phyloP scores from a whole-genome alignment of 1,140 invertebrate species.

The Cylas formicarius region DNA sequence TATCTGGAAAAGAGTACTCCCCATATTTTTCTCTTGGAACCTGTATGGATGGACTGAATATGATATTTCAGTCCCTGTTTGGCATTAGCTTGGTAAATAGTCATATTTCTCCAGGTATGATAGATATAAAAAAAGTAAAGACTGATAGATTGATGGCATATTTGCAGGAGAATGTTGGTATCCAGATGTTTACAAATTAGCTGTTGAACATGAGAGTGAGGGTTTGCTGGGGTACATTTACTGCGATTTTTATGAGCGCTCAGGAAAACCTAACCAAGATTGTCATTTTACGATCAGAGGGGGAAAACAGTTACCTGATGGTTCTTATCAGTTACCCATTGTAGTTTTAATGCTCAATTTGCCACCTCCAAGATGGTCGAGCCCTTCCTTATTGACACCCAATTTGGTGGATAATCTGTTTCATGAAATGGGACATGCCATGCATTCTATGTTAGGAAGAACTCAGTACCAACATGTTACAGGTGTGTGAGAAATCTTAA shows the following conservation, averaged over 20 bases:
- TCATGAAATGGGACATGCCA: constrained; percentile 98
- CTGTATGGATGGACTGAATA: constrained; percentile 94
- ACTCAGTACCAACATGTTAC: constrained; percentile 96
- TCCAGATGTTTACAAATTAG: constrained; percentile 81
- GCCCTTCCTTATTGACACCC: constrained; percentile 74
- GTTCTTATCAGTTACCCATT: constrained; percentile 83
- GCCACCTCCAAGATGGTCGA: constrained; percentile 61
- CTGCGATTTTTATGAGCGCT: constrained; percentile 91
- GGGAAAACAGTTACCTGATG: constrained; percentile 71
- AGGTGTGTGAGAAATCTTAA: constrained; percentile 45
- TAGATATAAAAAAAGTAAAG: constrained; percentile 1
- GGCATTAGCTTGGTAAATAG: constrained; percentile 67
- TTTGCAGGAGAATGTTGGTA: constrained; percentile 53
- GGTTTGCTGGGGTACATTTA: constrained; percentile 89
- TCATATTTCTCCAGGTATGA: constrained; percentile 54
- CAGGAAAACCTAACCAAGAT: constrained; percentile 89
- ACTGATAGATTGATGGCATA: background rate
- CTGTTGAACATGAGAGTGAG: constrained; percentile 70
- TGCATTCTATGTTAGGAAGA: constrained; percentile 96
- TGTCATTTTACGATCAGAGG: constrained; percentile 98
- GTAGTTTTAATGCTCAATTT: constrained; percentile 93
- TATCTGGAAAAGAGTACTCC: constrained; percentile 61
- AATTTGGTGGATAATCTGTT: constrained; percentile 92
- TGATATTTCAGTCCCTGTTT: constrained; percentile 73
- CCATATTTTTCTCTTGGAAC: constrained; percentile 90